These are phyloP conservation scores for Microcebus lehilahytsara DNA, from an alignment of 2,113 vertebrate species.

Conservation along the genomic window DNA sequence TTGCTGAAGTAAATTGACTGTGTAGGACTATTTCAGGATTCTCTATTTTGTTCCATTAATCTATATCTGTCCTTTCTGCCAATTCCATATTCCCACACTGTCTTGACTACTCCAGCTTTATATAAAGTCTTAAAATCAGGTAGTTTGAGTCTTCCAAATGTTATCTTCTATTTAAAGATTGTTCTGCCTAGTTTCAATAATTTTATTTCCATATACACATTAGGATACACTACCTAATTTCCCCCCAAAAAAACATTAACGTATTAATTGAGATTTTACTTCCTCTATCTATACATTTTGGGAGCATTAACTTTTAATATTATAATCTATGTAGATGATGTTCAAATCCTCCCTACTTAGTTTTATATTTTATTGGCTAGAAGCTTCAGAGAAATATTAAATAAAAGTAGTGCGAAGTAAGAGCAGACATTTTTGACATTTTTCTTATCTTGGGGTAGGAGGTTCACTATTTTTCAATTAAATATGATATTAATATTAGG, in stretches of 20 bases:
- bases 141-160: background rate
- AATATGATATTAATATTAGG: background rate
- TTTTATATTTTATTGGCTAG: background rate
- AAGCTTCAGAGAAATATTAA: background rate
- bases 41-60: background rate
- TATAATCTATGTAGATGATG: background rate
- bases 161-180: background rate
- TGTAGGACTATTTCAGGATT: background rate
- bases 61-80: background rate
- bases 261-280: background rate
- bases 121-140: background rate
- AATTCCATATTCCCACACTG: background rate
- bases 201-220: background rate
- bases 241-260: background rate
- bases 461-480: background rate
- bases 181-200: background rate
- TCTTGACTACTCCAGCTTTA: background rate
- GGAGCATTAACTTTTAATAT: background rate
- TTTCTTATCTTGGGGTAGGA: background rate
- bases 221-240: background rate
- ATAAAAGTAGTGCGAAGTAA: background rate
- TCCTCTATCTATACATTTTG: background rate
- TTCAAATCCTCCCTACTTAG: background rate
- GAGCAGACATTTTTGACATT: background rate
- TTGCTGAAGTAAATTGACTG: background rate